These are phyloP conservation scores for Pangasius mekongensis DNA, from an alignment of 2,797 vertebrate species.

Conservation along the genomic window DNA sequence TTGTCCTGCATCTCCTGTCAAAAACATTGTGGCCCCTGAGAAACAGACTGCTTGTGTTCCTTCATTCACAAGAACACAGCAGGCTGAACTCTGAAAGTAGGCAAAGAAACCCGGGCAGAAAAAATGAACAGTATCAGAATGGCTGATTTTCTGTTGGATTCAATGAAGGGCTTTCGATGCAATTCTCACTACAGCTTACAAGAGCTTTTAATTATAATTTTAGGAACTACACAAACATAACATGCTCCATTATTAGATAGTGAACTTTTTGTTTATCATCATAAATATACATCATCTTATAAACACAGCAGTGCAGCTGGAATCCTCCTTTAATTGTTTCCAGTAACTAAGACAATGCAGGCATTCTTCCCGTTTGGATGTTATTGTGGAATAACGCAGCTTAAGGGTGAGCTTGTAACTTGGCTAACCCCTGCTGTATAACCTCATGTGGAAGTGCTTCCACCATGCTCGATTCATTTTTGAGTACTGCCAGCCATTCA, in stretches of 20 bases:
- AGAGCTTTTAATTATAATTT: constrained; percentile 51
- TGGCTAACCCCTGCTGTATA: constrained; percentile 41
- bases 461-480: constrained; percentile 56
- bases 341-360: constrained; percentile 69
- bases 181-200: background rate
- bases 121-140: background rate
- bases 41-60: constrained; percentile 38
- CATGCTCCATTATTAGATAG: constrained; percentile 29
- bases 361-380: constrained; percentile 62
- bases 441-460: constrained; percentile 35
- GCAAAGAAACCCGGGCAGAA: background rate
- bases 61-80: constrained; percentile 51
- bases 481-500: constrained; percentile 60
- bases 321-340: constrained; percentile 73
- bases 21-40: background rate
- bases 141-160: background rate
- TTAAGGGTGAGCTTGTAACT: constrained; percentile 32
- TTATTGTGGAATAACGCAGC: constrained; percentile 57
- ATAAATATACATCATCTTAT: constrained; percentile 60
- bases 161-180: background rate
- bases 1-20: background rate
- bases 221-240: constrained; percentile 57
- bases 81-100: constrained; percentile 32
- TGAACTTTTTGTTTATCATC: constrained; percentile 64
- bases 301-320: constrained; percentile 53